Percentiles rank a stretch among this genome's conserved stretches.
Conservation (phyloP, 2,797 vertebrate species). For the Saguinus oedipus region DNA sequence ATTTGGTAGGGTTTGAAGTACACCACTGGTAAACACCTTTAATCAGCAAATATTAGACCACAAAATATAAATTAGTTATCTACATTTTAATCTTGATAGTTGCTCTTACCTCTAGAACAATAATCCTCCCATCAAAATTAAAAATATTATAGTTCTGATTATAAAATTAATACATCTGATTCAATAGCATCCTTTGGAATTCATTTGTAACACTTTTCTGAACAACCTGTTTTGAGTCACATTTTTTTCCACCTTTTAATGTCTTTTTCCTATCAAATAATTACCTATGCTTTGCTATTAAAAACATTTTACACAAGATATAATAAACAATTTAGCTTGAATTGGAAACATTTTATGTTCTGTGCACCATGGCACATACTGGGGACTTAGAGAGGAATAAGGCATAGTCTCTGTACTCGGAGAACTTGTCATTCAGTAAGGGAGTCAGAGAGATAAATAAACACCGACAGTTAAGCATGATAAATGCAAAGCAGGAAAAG, state of each 20-base stretch:
- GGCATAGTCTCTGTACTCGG: neutral
- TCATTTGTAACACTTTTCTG: neutral
- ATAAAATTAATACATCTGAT: neutral
- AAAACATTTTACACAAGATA: neutral
- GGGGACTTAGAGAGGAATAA: neutral
- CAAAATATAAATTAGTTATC: neutral
- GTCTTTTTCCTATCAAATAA: neutral
- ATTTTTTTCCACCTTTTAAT: neutral
- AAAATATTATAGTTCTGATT: neutral
- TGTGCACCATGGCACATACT: neutral
- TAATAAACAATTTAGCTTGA: slow-evolving; percentile 11
- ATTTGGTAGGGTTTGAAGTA: neutral
- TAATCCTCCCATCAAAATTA: neutral
- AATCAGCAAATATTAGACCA: neutral
- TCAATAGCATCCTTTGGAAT: neutral
- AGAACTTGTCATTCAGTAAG: neutral
- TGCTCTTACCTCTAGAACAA: neutral
- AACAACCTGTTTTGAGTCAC: neutral
- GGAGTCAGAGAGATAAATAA: neutral
- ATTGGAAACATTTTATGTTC: neutral
- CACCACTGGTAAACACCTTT: neutral
- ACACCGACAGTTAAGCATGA: neutral
- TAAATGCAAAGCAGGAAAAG: neutral
- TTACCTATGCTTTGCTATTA: neutral
- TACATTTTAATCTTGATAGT: neutral